These are phyloP conservation scores for Syngnathus floridae DNA, from an alignment of 2,113 vertebrate genomes.

Conservation along the genomic window DNA sequence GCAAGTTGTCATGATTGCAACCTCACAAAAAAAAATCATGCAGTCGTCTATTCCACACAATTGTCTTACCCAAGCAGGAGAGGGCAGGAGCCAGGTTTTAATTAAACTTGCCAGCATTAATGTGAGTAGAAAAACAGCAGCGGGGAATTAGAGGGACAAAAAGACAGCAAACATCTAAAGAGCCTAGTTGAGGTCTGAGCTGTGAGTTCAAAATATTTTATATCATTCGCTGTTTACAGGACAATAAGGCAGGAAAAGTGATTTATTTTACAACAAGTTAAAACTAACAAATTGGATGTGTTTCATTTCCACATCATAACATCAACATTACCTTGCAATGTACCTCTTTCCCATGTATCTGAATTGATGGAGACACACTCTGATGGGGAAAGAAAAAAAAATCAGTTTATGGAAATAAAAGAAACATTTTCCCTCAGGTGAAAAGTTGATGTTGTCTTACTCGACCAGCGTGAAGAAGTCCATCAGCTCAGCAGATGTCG, in stretches of 20 bases:
- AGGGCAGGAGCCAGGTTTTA: constrained; percentile 81
- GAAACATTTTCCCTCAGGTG: not conserved
- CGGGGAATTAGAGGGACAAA: constrained; percentile 79
- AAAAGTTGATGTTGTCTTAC: constrained; percentile 69
- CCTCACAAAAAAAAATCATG: constrained; percentile 29
- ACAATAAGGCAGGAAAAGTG: not conserved
- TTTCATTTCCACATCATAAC: not conserved
- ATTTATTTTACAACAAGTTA: not conserved
- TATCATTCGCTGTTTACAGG: no score
- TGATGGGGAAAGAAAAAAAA: constrained; percentile 47
- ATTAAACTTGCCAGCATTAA: constrained; percentile 87
- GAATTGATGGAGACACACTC: constrained; percentile 97
- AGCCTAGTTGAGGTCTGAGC: constrained; percentile 72
- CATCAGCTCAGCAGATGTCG: constrained; percentile 87
- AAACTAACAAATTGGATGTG: not conserved
- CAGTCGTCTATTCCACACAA: constrained; percentile 34
- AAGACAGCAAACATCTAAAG: constrained; percentile 47
- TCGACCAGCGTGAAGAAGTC: constrained; percentile 96
- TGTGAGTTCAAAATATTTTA: not conserved
- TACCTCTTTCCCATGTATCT: constrained; percentile 97
- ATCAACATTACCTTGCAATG: constrained; percentile 88
- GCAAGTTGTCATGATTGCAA: constrained; percentile 29
- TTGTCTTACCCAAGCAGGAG: constrained; percentile 89
- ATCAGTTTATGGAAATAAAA: not conserved
- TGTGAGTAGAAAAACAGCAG: constrained; percentile 82